Base-by-base conservation (phyloP, 2,797 vertebrate genomes). In the Bovichtus diacanthus region DNA sequence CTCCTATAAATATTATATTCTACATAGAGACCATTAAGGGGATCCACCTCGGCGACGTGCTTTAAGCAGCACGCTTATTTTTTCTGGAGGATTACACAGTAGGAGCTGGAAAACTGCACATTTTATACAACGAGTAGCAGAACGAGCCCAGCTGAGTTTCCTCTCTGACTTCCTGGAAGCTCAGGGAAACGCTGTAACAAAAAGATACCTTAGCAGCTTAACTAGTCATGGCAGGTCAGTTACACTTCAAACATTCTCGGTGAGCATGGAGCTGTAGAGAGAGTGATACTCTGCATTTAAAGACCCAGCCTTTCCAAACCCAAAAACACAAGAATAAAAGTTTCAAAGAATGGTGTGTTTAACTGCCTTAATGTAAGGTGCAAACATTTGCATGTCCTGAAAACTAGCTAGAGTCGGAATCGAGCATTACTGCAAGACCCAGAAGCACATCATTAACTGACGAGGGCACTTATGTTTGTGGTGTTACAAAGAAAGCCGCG, bases 41-140 rank as follows among this genome's bases (percentile, higher is more conserved):
- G 68, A 83, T 84, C 68, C 43, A 75, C 87, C 65, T 74, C 73
- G 8, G 73, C 70, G 62, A 50, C 50, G 36, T 23, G 55, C 54
- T 72, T 29, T 53, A 56, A 71, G 68, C 58, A 65, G 43, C 66
- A 69, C 34, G 53, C 38, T 69, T 50, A 25, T 29, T 67, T 53
- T 59, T 34, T 34, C 31, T 36, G 38, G 38, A 58, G 10, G 50
- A 21, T 70, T 60, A 56, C 19, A 39, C 19, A 39, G 2, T 27
- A 70, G 47, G 38, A 39, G 39, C 38, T 47, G 29, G 19, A 39
- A 51, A 56, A 66, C 2, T 27, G 31, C 43, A 10, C 23, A 58
- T 55, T 18, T 31, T 41, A n/a, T 18, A 50, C 58, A 44, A 49
- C 38, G 44, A 23, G 6, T 4, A 34, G 54, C 55, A 73, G 43